Conservation (phyloP, 2,888 invertebrate species). For the Syrphus vitripennis region DNA sequence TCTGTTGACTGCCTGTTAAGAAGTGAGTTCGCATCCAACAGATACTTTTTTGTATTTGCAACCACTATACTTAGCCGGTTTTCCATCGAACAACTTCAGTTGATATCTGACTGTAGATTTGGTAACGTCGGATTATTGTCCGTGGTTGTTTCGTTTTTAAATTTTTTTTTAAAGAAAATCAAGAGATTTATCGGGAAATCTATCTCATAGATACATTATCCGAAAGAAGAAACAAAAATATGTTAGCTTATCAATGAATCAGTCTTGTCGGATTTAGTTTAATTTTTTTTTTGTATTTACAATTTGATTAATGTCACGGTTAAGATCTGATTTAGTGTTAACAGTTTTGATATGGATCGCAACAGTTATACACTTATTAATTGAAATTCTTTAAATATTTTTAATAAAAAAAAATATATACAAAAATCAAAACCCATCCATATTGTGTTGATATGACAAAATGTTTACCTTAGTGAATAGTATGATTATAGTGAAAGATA, state of each 20-base stretch:
- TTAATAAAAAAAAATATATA: neutral
- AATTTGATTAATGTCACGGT: slow-evolving; percentile 33
- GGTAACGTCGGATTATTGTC: slow-evolving; percentile 27
- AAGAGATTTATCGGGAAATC: neutral
- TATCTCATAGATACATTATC: slow-evolving; percentile 29
- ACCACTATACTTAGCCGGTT: slow-evolving; percentile 47
- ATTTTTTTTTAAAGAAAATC: neutral
- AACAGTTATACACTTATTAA: slow-evolving; percentile 41
- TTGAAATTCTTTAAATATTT: slow-evolving; percentile 25
- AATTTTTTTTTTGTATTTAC: neutral
- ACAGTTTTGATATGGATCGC: slow-evolving; percentile 45
- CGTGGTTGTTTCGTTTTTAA: neutral
- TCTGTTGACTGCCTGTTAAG: slow-evolving; percentile 36
- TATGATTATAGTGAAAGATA: slow-evolving; percentile 31
- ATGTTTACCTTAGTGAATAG: slow-evolving; percentile 31
- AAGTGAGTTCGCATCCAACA: slow-evolving; percentile 42
- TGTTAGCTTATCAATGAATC: slow-evolving; percentile 29
- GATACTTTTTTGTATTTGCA: slow-evolving; percentile 21
- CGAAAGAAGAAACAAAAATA: neutral
- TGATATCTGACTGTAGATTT: slow-evolving; percentile 37
- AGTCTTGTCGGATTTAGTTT: slow-evolving; percentile 2
- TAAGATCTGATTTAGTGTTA: slow-evolving; percentile 49
- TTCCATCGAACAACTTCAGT: slow-evolving; percentile 47
- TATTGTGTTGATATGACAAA: slow-evolving; percentile 44
- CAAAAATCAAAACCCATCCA: slow-evolving; percentile 2